Conservation (phyloP, 2,888 invertebrate species). For the Eupithecia dodoneata region DNA sequence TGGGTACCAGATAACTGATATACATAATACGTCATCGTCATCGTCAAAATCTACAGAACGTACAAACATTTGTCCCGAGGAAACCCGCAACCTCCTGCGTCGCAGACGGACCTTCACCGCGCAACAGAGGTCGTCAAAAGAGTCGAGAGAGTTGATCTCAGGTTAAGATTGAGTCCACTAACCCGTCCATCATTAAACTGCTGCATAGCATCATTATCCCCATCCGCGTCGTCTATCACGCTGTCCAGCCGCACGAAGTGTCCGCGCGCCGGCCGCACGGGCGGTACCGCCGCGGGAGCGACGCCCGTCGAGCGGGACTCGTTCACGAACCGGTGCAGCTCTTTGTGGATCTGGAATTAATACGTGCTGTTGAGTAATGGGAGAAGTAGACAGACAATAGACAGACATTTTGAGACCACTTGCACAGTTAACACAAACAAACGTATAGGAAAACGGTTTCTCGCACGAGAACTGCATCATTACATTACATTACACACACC, state of each 20-base stretch:
- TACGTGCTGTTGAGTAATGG: neutral
- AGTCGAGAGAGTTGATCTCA: no score
- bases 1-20: no score
- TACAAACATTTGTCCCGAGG: no score
- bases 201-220: conserved; percentile 55
- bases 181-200: conserved; percentile 57
- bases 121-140: no score
- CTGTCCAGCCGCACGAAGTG: conserved; percentile 65
- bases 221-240: conserved; percentile 66
- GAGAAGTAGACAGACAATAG: neutral
- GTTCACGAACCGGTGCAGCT: conserved; percentile 87
- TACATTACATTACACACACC: neutral
- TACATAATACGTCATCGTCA: no score
- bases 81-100: no score
- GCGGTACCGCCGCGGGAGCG: conserved; percentile 21
- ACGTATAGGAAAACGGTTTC: neutral
- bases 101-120: no score
- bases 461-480: neutral
- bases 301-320: conserved; percentile 47
- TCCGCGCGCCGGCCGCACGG: conserved; percentile 43
- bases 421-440: neutral
- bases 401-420: neutral
- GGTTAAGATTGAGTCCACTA: conserved; percentile 8
- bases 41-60: no score
- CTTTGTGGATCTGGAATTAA: conserved; percentile 85